These are phyloP conservation scores for Polymixis lichenea DNA, from an alignment of 2,888 invertebrate species.

Conservation along the genomic window DNA sequence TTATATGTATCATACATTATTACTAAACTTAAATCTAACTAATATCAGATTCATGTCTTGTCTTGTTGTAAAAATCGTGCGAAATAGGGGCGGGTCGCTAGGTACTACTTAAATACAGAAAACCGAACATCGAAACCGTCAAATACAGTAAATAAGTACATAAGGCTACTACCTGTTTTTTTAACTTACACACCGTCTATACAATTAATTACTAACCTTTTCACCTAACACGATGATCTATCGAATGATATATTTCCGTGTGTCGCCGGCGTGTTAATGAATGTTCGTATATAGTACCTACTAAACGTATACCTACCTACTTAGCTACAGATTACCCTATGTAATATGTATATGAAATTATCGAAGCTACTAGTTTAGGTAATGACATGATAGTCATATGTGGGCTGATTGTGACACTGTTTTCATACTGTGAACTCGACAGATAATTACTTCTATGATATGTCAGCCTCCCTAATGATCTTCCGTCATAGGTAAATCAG, in stretches of 20 bases:
- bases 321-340: background rate
- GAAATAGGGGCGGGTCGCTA: background rate
- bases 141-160: background rate
- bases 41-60: no score
- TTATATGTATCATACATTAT: background rate
- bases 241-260: conserved; percentile 28
- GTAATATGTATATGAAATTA: conserved; percentile 13
- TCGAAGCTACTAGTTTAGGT: conserved; percentile 7
- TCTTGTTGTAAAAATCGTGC: background rate
- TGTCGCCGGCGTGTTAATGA: conserved; percentile 35
- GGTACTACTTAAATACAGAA: background rate
- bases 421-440: conserved; percentile 15
- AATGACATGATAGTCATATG: conserved; percentile 5
- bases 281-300: background rate
- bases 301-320: background rate
- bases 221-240: conserved; percentile 25
- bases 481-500: background rate
- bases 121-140: no score
- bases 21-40: no score
- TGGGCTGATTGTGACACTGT: conserved; percentile 21
- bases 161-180: background rate
- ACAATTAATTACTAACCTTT: conserved; percentile 23
- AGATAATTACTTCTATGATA: conserved; percentile 20
- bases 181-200: background rate
- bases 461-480: conserved; percentile 9